phyloP scores from a whole-genome alignment of 2,797 vertebrate species.

The Discoglossus pictus region DNA sequence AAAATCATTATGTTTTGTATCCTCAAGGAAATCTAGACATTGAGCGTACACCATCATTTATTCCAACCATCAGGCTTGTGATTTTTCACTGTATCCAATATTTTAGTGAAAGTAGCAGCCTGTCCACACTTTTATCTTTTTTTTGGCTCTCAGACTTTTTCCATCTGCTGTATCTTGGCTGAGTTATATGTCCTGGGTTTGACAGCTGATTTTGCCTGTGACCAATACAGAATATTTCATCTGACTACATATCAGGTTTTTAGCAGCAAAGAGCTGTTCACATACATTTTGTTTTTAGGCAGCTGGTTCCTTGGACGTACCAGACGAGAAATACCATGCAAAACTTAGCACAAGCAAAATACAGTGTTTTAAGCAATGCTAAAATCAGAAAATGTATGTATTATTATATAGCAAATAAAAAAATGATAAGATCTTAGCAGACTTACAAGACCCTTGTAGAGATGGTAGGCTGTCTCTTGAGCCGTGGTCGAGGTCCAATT shows the following conservation, averaged over 20 bases:
- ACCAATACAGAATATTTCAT: constrained; percentile 22
- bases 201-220: constrained; percentile 11
- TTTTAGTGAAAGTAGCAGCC: constrained; percentile 4
- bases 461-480: no score
- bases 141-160: constrained; percentile 27
- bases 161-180: constrained; percentile 33
- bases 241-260: constrained; percentile 3
- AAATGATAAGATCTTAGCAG: no score
- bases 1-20: no score
- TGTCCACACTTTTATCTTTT: constrained; percentile 22
- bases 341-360: no score
- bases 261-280: constrained; percentile 1
- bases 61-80: no score
- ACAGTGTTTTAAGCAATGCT: no score
- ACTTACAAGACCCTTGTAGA: no score
- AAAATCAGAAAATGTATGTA: no score
- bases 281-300: constrained; percentile 2
- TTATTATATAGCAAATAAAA: no score
- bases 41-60: no score
- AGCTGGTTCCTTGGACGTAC: background rate
- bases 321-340: background rate
- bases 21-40: no score
- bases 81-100: constrained; percentile 15
- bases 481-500: no score
- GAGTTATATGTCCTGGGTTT: constrained; percentile 13